Base-by-base conservation (phyloP, 2,888 invertebrate species). In the Aromia moschata region DNA sequence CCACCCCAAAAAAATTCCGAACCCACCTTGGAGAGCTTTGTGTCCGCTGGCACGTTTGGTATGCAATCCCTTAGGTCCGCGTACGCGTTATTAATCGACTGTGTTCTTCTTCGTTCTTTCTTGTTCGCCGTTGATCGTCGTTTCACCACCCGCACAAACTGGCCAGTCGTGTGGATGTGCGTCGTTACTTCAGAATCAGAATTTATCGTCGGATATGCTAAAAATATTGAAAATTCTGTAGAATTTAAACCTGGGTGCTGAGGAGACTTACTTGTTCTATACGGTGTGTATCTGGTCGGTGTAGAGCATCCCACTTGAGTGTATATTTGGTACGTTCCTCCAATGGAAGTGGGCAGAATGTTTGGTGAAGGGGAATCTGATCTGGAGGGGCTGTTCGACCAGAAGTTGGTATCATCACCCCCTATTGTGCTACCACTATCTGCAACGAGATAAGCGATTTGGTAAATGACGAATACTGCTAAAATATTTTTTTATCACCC, bases 41-140 rank as follows among this genome's bases (percentile, higher is more conserved):
- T 98, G 76, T 98, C 97, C 0, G 93, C 90, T 0, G 97, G 97
- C 0, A 98, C 96, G 75, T 97, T 96, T 0, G 98, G 98, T 71
- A 98, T 98, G 79, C 96, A 94, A 65, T 96, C 95, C 10, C 97
- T 82, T 0, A 98, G 83, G 73, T 94, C 93, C 0, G 94, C 91
- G 78, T 97, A 98, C 0, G 97, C 97, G 47, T 93, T 94, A 81
- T 98, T 98, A 65, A 98, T 98, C 69, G 93, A 94, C 77, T 94
- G 92, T 0, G 97, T 98, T 49, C 97, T 84, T 65, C 96, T 82
- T 7, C 97, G 80, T 77, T 98, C 97, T 78, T 98, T 98, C 81
- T 95, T 95, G 80, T 97, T 97, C 12, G 96, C 96, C 1, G 96
- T 95, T 63, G 90, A 92, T 56, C 95, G 81, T 54, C 93, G 83